Evolutionary conservation across 2,113 vertebrate genomes (phyloP).

Genomic region (Pitta sordida): DNA sequence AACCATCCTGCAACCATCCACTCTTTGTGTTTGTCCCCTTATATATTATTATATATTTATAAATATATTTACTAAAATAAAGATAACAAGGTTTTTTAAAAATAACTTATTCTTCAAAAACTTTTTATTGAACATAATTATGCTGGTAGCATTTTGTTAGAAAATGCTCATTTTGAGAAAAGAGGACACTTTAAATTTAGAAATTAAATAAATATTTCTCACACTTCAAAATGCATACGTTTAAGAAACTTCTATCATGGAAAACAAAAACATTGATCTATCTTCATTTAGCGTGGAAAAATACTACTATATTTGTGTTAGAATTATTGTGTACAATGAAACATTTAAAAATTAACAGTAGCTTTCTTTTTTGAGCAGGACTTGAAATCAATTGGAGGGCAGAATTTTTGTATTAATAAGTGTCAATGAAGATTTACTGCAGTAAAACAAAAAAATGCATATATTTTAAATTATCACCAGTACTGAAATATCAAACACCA

Average conservation of each 20-base stretch:
- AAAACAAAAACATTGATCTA: conserved; percentile 39
- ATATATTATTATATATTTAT: too few relatives aligned
- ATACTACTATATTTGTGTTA: conserved; percentile 34
- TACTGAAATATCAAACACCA: conserved; percentile 50
- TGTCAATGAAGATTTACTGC: conserved; percentile 44
- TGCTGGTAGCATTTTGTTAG: background rate
- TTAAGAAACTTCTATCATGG: background rate
- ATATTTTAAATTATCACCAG: conserved; percentile 56
- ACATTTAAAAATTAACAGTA: conserved; percentile 53
- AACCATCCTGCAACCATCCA: background rate
- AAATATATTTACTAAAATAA: background rate
- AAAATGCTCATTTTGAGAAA: background rate
- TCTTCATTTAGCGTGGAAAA: conserved; percentile 28
- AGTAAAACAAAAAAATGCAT: conserved; percentile 60
- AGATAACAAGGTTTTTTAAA: background rate
- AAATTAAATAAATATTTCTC: background rate
- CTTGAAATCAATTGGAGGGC: conserved; percentile 23
- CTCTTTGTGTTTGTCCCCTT: background rate
- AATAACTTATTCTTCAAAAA: background rate
- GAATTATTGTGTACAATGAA: conserved; percentile 29
- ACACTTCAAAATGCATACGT: background rate
- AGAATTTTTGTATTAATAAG: conserved; percentile 52
- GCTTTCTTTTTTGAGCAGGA: conserved; percentile 30
- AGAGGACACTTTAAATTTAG: background rate
- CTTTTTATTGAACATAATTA: background rate